phyloP scores from a whole-genome alignment of 2,888 invertebrate species.

The Neuroscelio doddi region DNA sequence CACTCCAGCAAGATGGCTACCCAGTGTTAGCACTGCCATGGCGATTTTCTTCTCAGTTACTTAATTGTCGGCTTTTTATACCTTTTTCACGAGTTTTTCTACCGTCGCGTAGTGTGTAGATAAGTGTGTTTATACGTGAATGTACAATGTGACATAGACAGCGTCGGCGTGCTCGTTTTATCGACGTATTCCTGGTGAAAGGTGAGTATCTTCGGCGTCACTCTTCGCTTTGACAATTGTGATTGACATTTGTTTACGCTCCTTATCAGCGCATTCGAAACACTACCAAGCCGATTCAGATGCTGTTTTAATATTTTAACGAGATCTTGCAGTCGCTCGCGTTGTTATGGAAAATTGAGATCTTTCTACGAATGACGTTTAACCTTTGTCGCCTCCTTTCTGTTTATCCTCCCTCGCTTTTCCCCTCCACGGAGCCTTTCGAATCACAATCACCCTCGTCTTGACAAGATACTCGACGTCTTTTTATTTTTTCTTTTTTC shows the following conservation, averaged over 20 bases:
- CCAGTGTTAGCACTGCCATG: conserved; percentile 64
- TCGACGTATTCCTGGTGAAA: conserved; percentile 29
- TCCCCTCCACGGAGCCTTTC: conserved; percentile 35
- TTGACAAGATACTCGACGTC: conserved; percentile 23
- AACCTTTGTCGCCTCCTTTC: conserved; percentile 44
- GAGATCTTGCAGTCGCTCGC: neutral
- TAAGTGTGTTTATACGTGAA: conserved; percentile 33
- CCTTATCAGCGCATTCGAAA: neutral
- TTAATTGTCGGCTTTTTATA: conserved; percentile 62
- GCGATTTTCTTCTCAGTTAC: conserved; percentile 64
- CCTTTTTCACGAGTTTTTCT: conserved; percentile 57
- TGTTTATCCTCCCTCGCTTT: conserved; percentile 34
- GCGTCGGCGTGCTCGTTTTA: conserved; percentile 7
- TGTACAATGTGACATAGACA: conserved; percentile 52
- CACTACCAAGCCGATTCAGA: conserved; percentile 2
- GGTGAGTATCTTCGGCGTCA: conserved; percentile 53
- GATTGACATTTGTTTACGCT: conserved; percentile 49
- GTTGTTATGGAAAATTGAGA: no score
- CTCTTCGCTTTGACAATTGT: conserved; percentile 40
- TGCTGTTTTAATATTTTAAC: no score
- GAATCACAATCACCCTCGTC: conserved; percentile 24
- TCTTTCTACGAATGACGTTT: conserved; percentile 18
- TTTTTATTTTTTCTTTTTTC: conserved; percentile 3
- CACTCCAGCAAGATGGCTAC: conserved; percentile 64
- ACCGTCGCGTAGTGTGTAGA: conserved; percentile 43